Percentiles rank a stretch among this genome's conserved stretches.
phyloP scores from a whole-genome alignment of 1,140 invertebrate genomes.

The Babylonia areolata region DNA sequence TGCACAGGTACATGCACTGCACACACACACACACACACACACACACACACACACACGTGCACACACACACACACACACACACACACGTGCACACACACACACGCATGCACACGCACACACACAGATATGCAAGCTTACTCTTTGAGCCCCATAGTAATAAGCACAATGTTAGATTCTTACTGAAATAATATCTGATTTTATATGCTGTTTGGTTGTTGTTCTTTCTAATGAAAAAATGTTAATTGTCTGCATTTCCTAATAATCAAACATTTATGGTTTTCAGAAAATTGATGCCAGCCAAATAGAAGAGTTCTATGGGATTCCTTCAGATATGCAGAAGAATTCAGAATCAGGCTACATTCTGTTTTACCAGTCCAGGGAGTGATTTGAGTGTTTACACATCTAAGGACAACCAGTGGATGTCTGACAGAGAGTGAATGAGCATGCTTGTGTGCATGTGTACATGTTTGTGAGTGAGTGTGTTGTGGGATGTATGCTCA shows the following conservation, averaged over 20 bases:
- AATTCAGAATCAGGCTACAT: constrained; percentile 98
- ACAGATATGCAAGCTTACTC: too few species aligned
- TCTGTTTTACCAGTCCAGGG: constrained; percentile 98
- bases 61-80: too few species aligned
- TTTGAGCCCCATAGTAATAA: too few species aligned
- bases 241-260: too few species aligned
- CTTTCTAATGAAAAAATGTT: neutral
- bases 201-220: neutral
- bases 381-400: constrained; percentile 71
- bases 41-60: too few species aligned
- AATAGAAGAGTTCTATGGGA: constrained; percentile 99
- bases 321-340: constrained; percentile 98
- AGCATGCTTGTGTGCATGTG: neutral
- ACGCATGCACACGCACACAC: too few species aligned
- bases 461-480: neutral
- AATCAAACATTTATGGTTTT: constrained; percentile 75
- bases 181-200: neutral
- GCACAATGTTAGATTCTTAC: neutral
- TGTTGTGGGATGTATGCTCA: neutral
- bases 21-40: too few species aligned
- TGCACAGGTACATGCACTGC: too few species aligned
- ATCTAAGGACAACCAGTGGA: neutral
- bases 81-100: too few species aligned
- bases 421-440: neutral
- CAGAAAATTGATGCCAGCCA: constrained; percentile 99